Evolutionary conservation across 2,888 invertebrate genomes (phyloP), one percentile per base, ranked within the genome.

Genomic region (Anodontia alba): DNA sequence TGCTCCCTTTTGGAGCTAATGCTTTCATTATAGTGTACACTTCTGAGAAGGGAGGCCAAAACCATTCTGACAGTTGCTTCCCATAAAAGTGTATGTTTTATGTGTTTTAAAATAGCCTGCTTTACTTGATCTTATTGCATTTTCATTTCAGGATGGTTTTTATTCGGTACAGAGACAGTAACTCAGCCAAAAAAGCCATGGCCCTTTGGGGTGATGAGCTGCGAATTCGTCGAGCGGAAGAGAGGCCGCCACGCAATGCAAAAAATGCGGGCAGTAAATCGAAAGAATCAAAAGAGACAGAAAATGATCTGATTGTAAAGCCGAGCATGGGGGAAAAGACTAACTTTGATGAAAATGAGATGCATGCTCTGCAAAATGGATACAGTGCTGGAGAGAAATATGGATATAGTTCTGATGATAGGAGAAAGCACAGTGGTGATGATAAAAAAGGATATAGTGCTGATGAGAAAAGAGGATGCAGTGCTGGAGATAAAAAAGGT

Each of bases 61-160:
- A n/a, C n/a, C n/a, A n/a, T n/a, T n/a, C n/a, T n/a, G n/a, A n/a
- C n/a, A n/a, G n/a, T n/a, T n/a, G n/a, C n/a, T n/a, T n/a, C n/a
- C n/a, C n/a, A n/a, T n/a, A n/a, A n/a, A n/a, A n/a, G n/a, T n/a
- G n/a, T n/a, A n/a, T n/a, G n/a, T n/a, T n/a, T n/a, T n/a, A n/a
- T n/a, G n/a, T n/a, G n/a, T n/a, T n/a, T n/a, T n/a, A n/a, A n/a
- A n/a, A n/a, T n/a, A n/a, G n/a, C n/a, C n/a, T n/a, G n/a, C n/a
- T n/a, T n/a, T n/a, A n/a, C n/a, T n/a, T n/a, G n/a, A n/a, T n/a
- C n/a, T n/a, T n/a, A n/a, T n/a, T n/a, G n/a, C n/a, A n/a, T n/a
- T n/a, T n/a, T n/a, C n/a, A 7, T 83, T 78, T 42, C 83, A 88
- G 88, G 43, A 43, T 83, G 71, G 80, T 79, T 66, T 88, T 88